Evolutionary conservation across 2,888 invertebrate genomes (phyloP).

Genomic region (Theodoxus fluviatilis): DNA sequence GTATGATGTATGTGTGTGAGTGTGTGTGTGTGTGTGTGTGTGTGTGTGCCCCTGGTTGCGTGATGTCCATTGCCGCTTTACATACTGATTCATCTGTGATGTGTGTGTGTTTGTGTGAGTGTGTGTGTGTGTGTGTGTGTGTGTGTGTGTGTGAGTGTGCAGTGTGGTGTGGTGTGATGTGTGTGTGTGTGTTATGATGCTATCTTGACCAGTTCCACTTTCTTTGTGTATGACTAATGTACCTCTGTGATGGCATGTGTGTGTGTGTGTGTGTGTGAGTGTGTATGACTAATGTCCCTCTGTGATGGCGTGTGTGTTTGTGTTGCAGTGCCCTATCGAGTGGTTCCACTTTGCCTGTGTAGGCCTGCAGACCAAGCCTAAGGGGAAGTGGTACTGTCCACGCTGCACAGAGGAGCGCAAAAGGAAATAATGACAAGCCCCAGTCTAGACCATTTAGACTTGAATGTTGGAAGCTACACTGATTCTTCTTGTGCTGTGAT

Average conservation of each 20-base stretch:
- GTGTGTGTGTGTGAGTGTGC: slow-evolving; percentile 69
- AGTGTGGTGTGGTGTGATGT: no score
- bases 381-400: slow-evolving; percentile 69
- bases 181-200: slow-evolving; percentile 64
- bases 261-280: not conserved
- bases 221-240: slow-evolving; percentile 67
- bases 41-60: no score
- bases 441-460: no score
- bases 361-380: slow-evolving; percentile 66
- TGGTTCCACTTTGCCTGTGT: slow-evolving; percentile 70
- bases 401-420: slow-evolving; percentile 67
- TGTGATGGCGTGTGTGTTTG: slow-evolving; percentile 39
- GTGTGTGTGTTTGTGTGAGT: not conserved
- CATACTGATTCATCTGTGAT: no score
- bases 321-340: slow-evolving; percentile 68
- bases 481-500: no score
- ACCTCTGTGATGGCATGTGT: no score
- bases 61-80: no score
- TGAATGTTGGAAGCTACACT: no score
- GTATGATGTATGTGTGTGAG: no score
- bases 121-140: slow-evolving; percentile 46
- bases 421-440: slow-evolving; percentile 61
- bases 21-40: no score
- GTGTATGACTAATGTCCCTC: no score
- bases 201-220: slow-evolving; percentile 70